phyloP scores from a whole-genome alignment of 2,888 invertebrate species.

The Dasysyrphus albostriatus region DNA sequence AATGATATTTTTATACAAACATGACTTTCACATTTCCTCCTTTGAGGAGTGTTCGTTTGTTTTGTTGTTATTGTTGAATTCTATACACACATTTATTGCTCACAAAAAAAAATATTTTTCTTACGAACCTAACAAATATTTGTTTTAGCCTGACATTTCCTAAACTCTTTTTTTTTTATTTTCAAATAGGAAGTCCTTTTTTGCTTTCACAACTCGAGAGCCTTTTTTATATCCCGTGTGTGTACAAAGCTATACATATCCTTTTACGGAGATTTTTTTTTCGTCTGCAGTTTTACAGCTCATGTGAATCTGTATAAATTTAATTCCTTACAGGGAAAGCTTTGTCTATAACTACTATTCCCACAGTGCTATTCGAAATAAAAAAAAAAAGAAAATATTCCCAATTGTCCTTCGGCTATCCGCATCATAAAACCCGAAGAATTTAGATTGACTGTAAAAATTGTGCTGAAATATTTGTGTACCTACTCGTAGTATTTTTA shows the following conservation, averaged over 20 bases:
- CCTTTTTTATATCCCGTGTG: slow-evolving; percentile 29
- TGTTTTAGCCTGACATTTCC: slow-evolving; percentile 34
- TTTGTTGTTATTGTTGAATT: background rate
- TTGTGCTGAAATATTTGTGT: slow-evolving; percentile 15
- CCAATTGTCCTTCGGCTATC: slow-evolving; percentile 58
- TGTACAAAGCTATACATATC: background rate
- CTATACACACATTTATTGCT: background rate
- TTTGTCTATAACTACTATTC: slow-evolving; percentile 23
- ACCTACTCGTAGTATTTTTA: slow-evolving; percentile 1
- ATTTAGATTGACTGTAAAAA: slow-evolving; percentile 40
- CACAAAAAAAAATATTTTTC: slow-evolving; percentile 13
- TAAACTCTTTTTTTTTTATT: background rate
- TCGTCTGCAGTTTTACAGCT: slow-evolving; percentile 36
- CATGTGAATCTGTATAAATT: slow-evolving; percentile 29
- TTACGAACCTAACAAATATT: slow-evolving; percentile 52
- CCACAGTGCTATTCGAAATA: slow-evolving; percentile 12
- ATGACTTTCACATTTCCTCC: slow-evolving; percentile 12
- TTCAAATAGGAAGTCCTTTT: background rate
- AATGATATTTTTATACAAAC: slow-evolving; percentile 12
- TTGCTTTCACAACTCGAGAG: slow-evolving; percentile 44
- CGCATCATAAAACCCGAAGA: slow-evolving; percentile 26
- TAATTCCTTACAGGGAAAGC: slow-evolving; percentile 26
- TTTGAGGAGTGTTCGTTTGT: background rate
- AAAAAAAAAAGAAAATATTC: slow-evolving; percentile 27
- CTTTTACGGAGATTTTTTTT: slow-evolving; percentile 10